Evolutionary conservation across 2,113 vertebrate species (phyloP).

Genomic region (Mobula birostris): DNA sequence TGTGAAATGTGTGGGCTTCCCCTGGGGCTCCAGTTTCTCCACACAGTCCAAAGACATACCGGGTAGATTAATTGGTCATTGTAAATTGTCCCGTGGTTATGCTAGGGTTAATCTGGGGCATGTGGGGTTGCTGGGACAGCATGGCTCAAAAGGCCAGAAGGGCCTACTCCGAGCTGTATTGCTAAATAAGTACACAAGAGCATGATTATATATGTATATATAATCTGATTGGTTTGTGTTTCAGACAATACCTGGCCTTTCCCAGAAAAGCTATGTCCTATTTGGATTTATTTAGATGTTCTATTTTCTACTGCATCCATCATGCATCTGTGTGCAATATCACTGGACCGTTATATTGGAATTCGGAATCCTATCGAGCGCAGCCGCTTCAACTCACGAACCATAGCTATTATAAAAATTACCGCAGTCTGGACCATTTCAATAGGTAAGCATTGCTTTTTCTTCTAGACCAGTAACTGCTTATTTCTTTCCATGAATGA

Average conservation of each 20-base stretch:
- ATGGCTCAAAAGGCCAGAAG: no score
- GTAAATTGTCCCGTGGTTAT: no score
- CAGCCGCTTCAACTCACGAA: slow-evolving; percentile 97
- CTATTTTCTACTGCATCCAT: slow-evolving; percentile 97
- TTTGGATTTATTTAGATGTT: slow-evolving; percentile 98
- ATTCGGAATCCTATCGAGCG: slow-evolving; percentile 98
- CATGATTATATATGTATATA: no score
- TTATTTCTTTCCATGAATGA: neutral
- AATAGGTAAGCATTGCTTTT: slow-evolving; percentile 66
- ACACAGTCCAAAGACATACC: no score
- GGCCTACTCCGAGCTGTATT: no score
- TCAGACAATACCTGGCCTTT: slow-evolving; percentile 93
- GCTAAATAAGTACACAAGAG: no score
- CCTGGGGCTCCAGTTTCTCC: no score
- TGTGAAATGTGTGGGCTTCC: no score
- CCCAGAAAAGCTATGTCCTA: slow-evolving; percentile 83
- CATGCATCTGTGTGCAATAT: slow-evolving; percentile 98
- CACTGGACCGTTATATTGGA: slow-evolving; percentile 93
- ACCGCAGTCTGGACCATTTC: slow-evolving; percentile 97
- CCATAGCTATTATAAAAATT: slow-evolving; percentile 98
- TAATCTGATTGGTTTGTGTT: slow-evolving; percentile 47
- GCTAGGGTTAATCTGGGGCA: no score
- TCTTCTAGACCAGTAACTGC: neutral
- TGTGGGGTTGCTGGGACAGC: no score
- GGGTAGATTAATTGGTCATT: no score